Percentiles rank a stretch among this genome's conserved stretches.
phyloP scores from a whole-genome alignment of 2,888 invertebrate genomes.

The Incurvaria masculella region DNA sequence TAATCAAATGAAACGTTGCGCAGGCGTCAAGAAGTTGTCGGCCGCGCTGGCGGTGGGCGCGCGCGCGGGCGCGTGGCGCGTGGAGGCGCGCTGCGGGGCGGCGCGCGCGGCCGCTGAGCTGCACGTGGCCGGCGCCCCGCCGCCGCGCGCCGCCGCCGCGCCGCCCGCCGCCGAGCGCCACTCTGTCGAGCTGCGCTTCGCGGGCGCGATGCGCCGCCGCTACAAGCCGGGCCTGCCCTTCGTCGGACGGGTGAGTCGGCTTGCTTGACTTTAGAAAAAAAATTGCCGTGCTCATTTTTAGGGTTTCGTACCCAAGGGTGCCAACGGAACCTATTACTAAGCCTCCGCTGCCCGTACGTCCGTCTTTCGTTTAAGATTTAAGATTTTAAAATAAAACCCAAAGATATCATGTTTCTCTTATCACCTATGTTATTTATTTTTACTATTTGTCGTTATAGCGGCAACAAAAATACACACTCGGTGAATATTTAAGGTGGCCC shows the following conservation, averaged over 20 bases:
- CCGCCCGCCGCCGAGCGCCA: slow-evolving; percentile 65
- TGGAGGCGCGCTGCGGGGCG: slow-evolving; percentile 53
- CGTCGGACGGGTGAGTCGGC: slow-evolving; percentile 56
- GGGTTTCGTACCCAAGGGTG: too few species aligned
- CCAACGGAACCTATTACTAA: too few species aligned
- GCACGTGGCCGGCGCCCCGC: slow-evolving; percentile 43
- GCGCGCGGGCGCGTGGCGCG: slow-evolving; percentile 55
- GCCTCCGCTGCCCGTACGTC: too few species aligned
- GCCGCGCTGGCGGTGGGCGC: slow-evolving; percentile 55
- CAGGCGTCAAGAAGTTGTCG: slow-evolving; percentile 59
- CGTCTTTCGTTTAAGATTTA: too few species aligned
- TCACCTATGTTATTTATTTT: too few species aligned
- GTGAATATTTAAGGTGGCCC: too few species aligned
- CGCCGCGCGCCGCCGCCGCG: slow-evolving; percentile 44
- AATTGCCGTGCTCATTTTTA: too few species aligned
- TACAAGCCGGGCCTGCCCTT: slow-evolving; percentile 67
- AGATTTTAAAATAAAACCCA: too few species aligned
- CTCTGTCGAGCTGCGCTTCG: slow-evolving; percentile 63
- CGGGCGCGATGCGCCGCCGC: slow-evolving; percentile 60
- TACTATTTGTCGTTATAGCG: too few species aligned
- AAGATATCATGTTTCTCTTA: too few species aligned
- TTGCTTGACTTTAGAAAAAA: neutral
- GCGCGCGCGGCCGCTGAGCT: slow-evolving; percentile 54
- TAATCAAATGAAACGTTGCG: too few species aligned
- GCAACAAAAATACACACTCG: too few species aligned